Evolutionary conservation across 2,797 vertebrate genomes (phyloP).

Genomic region (Austrolebias charrua): DNA sequence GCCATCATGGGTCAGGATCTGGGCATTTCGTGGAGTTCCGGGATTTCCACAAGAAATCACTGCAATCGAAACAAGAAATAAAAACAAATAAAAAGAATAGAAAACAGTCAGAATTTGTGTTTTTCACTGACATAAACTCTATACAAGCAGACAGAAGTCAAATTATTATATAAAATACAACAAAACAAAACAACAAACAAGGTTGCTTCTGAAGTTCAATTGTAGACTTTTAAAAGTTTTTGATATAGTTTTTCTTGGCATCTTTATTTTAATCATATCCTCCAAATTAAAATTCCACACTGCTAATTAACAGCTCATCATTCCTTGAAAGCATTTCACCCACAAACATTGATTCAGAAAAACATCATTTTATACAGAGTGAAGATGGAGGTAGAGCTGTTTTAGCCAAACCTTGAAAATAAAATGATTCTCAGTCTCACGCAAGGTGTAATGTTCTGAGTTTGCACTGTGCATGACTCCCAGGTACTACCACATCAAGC

Average conservation of each 20-base stretch:
- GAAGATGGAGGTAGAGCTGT: no score
- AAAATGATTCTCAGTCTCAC: no score
- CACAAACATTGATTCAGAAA: no score
- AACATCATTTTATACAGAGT: no score
- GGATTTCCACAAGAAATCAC: slow-evolving; percentile 97
- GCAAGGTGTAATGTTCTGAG: no score
- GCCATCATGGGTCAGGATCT: slow-evolving; percentile 89
- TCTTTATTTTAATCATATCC: slow-evolving; percentile 1
- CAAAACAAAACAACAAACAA: no score
- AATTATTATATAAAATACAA: background rate
- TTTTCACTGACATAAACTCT: background rate
- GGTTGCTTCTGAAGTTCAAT: background rate
- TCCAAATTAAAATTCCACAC: background rate
- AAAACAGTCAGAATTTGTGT: background rate
- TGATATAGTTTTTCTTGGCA: background rate
- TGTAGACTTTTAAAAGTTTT: background rate
- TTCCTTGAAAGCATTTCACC: no score
- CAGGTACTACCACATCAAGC: no score
- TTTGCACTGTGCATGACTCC: no score
- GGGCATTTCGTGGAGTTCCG: slow-evolving; percentile 90
- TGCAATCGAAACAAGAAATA: slow-evolving; percentile 50
- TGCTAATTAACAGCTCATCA: background rate
- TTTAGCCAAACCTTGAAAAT: no score
- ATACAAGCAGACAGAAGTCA: background rate
- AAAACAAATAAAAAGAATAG: background rate